Conservation (phyloP, 2,797 vertebrate species). For the Thripadectes ignobilis region DNA sequence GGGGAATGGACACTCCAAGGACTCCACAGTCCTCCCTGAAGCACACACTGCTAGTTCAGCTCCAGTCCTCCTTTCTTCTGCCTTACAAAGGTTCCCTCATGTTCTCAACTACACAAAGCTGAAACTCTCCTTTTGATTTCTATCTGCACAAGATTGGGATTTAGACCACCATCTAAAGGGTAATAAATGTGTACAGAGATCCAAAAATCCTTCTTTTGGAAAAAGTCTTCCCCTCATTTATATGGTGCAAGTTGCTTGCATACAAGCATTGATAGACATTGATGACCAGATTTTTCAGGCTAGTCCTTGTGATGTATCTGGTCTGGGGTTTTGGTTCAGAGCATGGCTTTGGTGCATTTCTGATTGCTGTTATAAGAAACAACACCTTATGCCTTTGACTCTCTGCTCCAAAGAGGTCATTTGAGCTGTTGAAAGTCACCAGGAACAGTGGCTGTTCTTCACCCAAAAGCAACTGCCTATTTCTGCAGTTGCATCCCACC, state of each 20-base stretch:
- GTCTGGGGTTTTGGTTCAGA: background rate
- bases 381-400: background rate
- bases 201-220: background rate
- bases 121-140: background rate
- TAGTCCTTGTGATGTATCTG: background rate
- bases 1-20: rapidly evolving
- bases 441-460: background rate
- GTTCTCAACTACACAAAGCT: background rate
- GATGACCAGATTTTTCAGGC: background rate
- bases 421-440: background rate
- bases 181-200: background rate
- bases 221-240: background rate
- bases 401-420: background rate
- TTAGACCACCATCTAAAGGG: background rate
- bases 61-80: background rate
- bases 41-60: background rate
- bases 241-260: rapidly evolving
- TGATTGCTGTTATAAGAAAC: background rate
- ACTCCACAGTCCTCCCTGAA: background rate
- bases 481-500: background rate
- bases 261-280: rapidly evolving
- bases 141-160: rapidly evolving
- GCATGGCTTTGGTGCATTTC: background rate
- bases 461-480: background rate
- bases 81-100: background rate